Evolutionary conservation across 2,888 invertebrate genomes (phyloP).

Genomic region (Amphipyra berbera): DNA sequence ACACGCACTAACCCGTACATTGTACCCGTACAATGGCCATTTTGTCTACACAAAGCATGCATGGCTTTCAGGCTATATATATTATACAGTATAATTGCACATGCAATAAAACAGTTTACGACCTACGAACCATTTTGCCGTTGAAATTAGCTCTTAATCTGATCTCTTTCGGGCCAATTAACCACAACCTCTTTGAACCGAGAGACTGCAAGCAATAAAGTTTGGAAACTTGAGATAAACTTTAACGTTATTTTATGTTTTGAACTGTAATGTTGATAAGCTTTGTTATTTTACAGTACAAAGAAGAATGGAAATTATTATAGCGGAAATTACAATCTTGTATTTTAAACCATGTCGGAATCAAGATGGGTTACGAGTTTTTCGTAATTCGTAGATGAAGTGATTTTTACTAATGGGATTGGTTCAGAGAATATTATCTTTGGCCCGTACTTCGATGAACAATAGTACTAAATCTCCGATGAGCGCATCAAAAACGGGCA

Average conservation of each 20-base stretch:
- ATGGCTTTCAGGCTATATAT: slow-evolving; percentile 10
- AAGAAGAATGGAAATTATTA: not conserved
- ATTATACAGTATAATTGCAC: slow-evolving; percentile 27
- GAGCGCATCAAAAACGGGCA: too few species aligned
- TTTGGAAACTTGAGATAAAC: slow-evolving; percentile 15
- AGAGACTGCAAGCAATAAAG: slow-evolving; percentile 16
- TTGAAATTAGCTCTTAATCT: slow-evolving; percentile 38
- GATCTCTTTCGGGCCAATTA: slow-evolving; percentile 19
- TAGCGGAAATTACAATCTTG: not conserved
- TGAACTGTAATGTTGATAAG: not conserved
- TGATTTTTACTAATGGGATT: too few species aligned
- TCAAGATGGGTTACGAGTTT: not conserved
- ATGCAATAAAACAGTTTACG: slow-evolving; percentile 54
- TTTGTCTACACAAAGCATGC: slow-evolving; percentile 2
- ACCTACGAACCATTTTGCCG: slow-evolving; percentile 19
- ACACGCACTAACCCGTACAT: not conserved
- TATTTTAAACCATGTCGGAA: not conserved
- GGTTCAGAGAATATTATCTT: too few species aligned
- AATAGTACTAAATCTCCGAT: too few species aligned
- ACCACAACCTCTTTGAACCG: slow-evolving; percentile 14
- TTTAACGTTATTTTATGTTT: slow-evolving; percentile 12
- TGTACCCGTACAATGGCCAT: slow-evolving; percentile 6
- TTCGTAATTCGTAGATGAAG: not conserved
- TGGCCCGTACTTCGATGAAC: too few species aligned
- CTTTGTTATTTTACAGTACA: slow-evolving; percentile 1